A percentile compares a stretch with the other conserved stretches of the same genome.
These are phyloP conservation scores for Nibea albiflora DNA, from an alignment of 2,113 vertebrate species.

Conservation along the genomic window DNA sequence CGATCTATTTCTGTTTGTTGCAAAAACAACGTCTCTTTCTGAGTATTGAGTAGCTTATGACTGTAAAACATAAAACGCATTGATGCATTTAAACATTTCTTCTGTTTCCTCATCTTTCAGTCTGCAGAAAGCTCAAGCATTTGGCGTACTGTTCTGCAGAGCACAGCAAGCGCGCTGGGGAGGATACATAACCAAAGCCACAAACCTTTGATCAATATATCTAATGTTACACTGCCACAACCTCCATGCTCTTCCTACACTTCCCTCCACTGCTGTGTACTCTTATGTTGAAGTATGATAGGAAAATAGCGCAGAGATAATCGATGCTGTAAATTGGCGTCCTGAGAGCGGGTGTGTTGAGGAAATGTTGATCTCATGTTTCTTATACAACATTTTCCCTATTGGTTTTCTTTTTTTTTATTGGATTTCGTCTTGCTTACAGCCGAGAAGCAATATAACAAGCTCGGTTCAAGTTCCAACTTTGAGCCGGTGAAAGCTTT, in stretches of 20 bases:
- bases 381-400: constrained; percentile 8
- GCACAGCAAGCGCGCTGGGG: neutral
- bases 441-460: neutral
- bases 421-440: constrained; percentile 16
- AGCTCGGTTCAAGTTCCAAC: constrained; percentile 1
- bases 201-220: constrained; percentile 38
- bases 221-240: constrained; percentile 35
- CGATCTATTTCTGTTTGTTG: neutral
- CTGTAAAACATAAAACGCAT: neutral
- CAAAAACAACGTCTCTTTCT: neutral
- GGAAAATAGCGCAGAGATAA: constrained; percentile 42
- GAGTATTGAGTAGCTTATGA: neutral
- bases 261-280: neutral
- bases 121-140: neutral
- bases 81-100: constrained; percentile 5
- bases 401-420: constrained; percentile 13
- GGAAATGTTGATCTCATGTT: constrained; percentile 33
- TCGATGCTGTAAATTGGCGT: constrained; percentile 44
- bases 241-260: neutral
- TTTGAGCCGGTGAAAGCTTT: constrained; percentile 11
- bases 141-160: neutral
- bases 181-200: constrained; percentile 20
- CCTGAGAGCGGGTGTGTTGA: constrained; percentile 20
- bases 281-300: neutral
- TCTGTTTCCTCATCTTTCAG: neutral